Conservation (phyloP, 2,797 vertebrate genomes). For the Gymnoscopelus microlampas region DNA sequence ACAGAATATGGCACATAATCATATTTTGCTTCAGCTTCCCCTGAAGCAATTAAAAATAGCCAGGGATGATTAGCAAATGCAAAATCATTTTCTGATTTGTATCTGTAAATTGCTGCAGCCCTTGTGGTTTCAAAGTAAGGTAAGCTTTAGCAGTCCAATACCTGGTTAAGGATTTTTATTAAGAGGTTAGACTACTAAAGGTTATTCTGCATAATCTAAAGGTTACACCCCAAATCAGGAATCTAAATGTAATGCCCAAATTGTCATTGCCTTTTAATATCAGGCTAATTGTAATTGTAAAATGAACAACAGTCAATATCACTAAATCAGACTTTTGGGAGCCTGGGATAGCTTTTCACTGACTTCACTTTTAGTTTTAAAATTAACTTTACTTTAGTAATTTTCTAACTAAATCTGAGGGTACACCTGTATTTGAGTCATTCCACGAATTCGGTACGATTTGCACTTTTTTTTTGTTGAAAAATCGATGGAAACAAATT, state of each 20-base stretch:
- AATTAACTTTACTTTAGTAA: neutral
- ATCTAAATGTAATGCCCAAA: slow-evolving; percentile 37
- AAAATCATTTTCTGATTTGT: slow-evolving; percentile 71
- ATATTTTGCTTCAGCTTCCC: slow-evolving; percentile 59
- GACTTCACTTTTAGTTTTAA: slow-evolving; percentile 28
- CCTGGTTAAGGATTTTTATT: slow-evolving; percentile 68
- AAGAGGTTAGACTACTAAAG: slow-evolving; percentile 70
- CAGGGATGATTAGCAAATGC: slow-evolving; percentile 60
- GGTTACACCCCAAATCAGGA: slow-evolving; percentile 44
- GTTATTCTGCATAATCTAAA: slow-evolving; percentile 66
- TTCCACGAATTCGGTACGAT: too few relatives aligned
- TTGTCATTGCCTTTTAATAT: slow-evolving; percentile 22
- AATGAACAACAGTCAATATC: too few relatives aligned
- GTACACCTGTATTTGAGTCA: too few relatives aligned
- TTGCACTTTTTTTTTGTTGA: too few relatives aligned
- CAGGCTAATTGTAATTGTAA: too few relatives aligned
- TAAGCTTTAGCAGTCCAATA: slow-evolving; percentile 62
- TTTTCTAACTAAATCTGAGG: too few relatives aligned
- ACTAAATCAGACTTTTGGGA: too few relatives aligned
- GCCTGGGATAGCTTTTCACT: too few relatives aligned
- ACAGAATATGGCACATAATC: slow-evolving; percentile 67
- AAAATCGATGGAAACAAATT: too few relatives aligned
- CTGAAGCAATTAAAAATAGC: slow-evolving; percentile 44
- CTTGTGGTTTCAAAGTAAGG: slow-evolving; percentile 64
- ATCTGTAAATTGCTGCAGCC: slow-evolving; percentile 71